Conservation (phyloP, 2,113 vertebrate genomes). For the Hystrix cristata region DNA sequence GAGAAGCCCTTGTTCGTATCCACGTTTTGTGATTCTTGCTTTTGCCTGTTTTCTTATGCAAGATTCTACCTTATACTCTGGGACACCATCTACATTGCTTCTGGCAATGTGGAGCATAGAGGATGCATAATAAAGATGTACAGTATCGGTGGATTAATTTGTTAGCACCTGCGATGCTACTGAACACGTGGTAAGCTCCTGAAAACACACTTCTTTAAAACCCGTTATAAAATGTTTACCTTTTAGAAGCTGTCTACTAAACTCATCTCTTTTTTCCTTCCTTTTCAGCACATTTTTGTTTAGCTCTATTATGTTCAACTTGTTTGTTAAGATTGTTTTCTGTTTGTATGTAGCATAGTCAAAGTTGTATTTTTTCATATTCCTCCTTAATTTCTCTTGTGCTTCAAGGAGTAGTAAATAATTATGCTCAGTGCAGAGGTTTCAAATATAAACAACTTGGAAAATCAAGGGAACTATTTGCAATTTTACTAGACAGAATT, state of each 20-base stretch:
- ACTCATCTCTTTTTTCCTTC: background rate
- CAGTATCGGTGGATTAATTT: background rate
- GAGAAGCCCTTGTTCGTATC: background rate
- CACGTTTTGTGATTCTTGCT: background rate
- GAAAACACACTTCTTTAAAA: background rate
- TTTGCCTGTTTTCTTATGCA: background rate
- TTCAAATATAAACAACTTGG: slow-evolving; percentile 12
- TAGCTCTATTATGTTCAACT: background rate
- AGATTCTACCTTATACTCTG: background rate
- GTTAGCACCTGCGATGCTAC: background rate
- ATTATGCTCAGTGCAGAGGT: background rate
- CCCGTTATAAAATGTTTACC: background rate
- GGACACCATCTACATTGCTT: background rate
- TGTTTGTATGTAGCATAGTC: background rate
- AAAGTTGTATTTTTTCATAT: slow-evolving; percentile 49
- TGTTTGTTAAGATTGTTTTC: slow-evolving; percentile 47
- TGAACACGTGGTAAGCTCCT: background rate
- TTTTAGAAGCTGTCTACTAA: slow-evolving; percentile 15
- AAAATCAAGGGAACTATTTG: slow-evolving; percentile 51
- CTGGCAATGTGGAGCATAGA: background rate
- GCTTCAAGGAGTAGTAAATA: slow-evolving; percentile 50
- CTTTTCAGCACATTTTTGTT: background rate
- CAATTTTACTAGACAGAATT: background rate
- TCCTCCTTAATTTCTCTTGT: slow-evolving; percentile 50
- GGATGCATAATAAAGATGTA: background rate